Evolutionary conservation across 2,888 invertebrate species (phyloP).

Genomic region (Gonocerus acuteangulatus): DNA sequence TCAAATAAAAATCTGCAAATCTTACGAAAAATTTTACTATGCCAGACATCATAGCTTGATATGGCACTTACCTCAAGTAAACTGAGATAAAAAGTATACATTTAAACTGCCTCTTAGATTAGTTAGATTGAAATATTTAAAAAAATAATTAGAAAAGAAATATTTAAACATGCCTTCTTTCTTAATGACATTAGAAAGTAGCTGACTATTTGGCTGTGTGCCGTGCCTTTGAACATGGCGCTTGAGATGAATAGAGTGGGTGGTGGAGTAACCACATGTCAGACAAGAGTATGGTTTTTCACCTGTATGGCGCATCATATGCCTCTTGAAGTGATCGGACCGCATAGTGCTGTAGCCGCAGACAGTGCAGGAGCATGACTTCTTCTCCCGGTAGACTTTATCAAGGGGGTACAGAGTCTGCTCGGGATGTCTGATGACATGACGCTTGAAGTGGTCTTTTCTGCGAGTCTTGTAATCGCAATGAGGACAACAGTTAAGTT

Average conservation of each 20-base stretch:
- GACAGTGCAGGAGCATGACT: not conserved
- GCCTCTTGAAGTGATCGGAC: conserved; percentile 7
- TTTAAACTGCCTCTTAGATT: no score
- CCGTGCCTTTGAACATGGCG: not conserved
- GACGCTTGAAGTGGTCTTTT: conserved; percentile 13
- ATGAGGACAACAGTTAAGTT: conserved; percentile 1
- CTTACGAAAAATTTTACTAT: no score
- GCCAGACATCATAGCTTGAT: no score
- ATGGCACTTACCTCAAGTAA: no score
- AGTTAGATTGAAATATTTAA: no score
- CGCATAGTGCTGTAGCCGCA: conserved; percentile 15
- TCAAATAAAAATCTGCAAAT: no score
- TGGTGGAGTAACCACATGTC: conserved; percentile 10
- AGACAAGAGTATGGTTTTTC: conserved; percentile 7
- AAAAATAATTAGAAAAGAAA: no score
- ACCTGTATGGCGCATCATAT: conserved; percentile 16
- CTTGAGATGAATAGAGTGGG: conserved; percentile 5
- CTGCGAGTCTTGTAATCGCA: conserved; percentile 6
- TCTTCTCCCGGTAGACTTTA: not conserved
- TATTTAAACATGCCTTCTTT: no score
- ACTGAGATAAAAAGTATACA: no score
- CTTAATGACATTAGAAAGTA: no score
- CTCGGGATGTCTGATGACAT: conserved; percentile 16
- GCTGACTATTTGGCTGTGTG: no score
- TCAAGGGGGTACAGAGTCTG: conserved; percentile 2